phyloP scores from a whole-genome alignment of 1,140 invertebrate genomes.

The Cyphomyrmex costatus region DNA sequence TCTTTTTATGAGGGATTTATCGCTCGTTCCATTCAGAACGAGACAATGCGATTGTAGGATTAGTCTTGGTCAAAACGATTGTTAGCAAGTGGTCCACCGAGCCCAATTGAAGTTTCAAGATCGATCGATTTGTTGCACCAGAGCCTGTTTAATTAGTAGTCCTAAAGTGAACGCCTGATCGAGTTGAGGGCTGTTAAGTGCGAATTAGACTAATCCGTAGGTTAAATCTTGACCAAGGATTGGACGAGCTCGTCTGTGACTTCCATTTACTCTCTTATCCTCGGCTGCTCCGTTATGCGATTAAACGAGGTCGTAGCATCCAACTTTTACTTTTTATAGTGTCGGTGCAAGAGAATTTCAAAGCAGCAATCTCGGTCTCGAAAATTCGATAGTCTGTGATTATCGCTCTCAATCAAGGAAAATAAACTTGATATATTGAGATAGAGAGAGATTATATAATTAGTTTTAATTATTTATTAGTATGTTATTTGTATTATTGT shows the following conservation, averaged over 20 bases:
- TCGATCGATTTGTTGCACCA: conserved; percentile 4
- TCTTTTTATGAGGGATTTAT: conserved; percentile 6
- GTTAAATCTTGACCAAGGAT: conserved; percentile 28
- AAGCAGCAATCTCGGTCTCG: conserved; percentile 30
- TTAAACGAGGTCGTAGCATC: conserved; percentile 21
- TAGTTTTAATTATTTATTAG: background rate
- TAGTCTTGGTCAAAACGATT: background rate
- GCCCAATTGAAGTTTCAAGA: conserved; percentile 15
- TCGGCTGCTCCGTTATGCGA: background rate
- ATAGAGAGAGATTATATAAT: background rate
- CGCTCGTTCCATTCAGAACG: background rate
- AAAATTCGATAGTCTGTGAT: background rate
- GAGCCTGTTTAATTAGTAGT: conserved; percentile 31
- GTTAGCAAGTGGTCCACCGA: background rate
- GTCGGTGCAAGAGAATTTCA: conserved; percentile 10
- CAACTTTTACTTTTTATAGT: conserved; percentile 17
- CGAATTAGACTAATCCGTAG: background rate
- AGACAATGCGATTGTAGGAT: background rate
- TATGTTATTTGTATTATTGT: background rate
- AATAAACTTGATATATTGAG: background rate
- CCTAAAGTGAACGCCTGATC: background rate
- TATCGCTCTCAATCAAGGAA: background rate
- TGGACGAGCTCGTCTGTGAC: background rate
- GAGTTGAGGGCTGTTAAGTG: conserved; percentile 4
- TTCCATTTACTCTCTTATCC: conserved; percentile 26